Conservation (phyloP, 2,797 vertebrate species). For the Fringilla coelebs region DNA sequence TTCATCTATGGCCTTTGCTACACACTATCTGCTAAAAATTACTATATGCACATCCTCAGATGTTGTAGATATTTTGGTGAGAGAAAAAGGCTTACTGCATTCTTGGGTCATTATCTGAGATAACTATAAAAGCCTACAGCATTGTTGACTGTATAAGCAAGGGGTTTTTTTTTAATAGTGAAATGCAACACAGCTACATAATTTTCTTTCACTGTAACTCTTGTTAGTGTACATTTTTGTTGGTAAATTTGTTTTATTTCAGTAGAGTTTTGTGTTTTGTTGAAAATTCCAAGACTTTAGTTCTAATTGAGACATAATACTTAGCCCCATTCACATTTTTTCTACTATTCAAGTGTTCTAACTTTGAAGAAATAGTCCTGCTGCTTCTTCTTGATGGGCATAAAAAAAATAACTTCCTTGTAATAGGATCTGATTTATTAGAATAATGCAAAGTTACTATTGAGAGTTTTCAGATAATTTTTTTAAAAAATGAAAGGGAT, state of each 20-base stretch:
- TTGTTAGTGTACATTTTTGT: not conserved
- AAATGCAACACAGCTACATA: not conserved
- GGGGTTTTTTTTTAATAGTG: accelerated
- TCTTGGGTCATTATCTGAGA: not conserved
- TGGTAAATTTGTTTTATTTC: not conserved
- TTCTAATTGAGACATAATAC: not conserved
- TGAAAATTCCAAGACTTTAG: not conserved
- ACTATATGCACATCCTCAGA: not conserved
- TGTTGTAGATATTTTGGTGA: not conserved
- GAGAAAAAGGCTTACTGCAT: not conserved
- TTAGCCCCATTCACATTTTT: not conserved
- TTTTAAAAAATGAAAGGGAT: not conserved
- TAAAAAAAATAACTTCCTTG: not conserved
- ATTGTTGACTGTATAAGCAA: not conserved
- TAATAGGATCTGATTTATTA: not conserved
- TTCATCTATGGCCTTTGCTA: not conserved
- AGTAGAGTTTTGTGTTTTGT: not conserved
- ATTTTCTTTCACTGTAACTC: not conserved
- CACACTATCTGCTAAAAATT: not conserved
- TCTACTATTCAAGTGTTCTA: not conserved
- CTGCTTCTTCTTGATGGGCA: not conserved
- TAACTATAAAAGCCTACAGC: not conserved
- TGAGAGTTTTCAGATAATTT: not conserved
- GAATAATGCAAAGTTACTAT: not conserved
- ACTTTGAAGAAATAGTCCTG: not conserved